Conservation (phyloP, 2,113 vertebrate species). For the Xyliphius kryptos region DNA sequence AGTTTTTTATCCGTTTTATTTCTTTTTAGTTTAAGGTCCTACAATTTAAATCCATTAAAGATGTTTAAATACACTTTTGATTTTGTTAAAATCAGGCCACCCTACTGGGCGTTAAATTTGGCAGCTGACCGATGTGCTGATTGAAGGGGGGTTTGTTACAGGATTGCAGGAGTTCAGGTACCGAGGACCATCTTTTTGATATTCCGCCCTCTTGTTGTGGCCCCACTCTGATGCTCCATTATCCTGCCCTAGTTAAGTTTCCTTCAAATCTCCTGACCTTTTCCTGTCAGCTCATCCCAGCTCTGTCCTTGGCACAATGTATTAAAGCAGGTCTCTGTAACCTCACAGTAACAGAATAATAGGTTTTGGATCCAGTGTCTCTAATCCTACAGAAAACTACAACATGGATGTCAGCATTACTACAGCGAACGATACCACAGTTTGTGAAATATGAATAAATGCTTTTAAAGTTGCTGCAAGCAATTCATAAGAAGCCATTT, state of each 20-base stretch:
- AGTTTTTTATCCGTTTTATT: no score
- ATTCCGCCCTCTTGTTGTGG: background rate
- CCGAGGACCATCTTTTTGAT: background rate
- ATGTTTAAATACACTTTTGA: conserved; percentile 26
- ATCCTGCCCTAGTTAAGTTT: conserved; percentile 25
- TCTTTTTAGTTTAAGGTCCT: no score
- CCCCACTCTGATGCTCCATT: conserved; percentile 25
- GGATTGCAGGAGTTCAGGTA: conserved; percentile 40
- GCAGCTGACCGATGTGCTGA: conserved; percentile 44
- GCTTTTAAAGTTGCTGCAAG: no score
- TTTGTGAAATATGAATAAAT: no score
- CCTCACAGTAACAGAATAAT: background rate
- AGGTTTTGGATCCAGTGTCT: background rate
- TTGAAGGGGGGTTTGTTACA: conserved; percentile 39
- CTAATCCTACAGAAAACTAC: background rate
- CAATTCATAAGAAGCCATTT: no score
- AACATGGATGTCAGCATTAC: no score
- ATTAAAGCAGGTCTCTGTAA: conserved; percentile 3
- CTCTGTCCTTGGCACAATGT: conserved; percentile 5
- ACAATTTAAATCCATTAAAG: background rate
- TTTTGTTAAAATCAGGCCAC: conserved; percentile 48
- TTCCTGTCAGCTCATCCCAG: conserved; percentile 19
- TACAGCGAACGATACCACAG: no score
- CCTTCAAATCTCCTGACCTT: conserved; percentile 19
- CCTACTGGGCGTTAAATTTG: conserved; percentile 47